A percentile compares a stretch with the other conserved stretches of the same genome.
phyloP scores from a whole-genome alignment of 2,888 invertebrate species.

The Adineta ricciae region DNA sequence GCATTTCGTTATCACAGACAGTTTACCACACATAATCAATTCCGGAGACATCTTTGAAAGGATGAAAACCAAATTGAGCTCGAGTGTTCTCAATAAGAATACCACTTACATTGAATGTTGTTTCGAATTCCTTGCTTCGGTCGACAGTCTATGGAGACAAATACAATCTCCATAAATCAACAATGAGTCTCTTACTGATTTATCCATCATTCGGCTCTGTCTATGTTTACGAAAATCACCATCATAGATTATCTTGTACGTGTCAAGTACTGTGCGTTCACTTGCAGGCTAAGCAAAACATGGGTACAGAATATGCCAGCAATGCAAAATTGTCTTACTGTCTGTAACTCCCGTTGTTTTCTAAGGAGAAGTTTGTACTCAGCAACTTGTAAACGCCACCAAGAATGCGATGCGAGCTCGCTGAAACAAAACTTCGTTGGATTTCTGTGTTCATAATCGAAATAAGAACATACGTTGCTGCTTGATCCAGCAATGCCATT shows the following conservation, averaged over 20 bases:
- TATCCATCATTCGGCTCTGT: neutral
- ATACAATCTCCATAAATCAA: neutral
- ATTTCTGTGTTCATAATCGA: neutral
- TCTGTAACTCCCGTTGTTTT: neutral
- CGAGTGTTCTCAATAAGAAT: no score
- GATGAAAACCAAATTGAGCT: no score
- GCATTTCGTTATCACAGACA: neutral
- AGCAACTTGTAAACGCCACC: neutral
- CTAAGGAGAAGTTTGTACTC: neutral
- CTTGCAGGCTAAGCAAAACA: neutral
- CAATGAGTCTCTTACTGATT: neutral
- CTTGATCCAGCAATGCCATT: neutral
- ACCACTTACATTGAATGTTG: neutral
- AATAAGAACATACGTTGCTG: neutral
- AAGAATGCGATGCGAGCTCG: neutral
- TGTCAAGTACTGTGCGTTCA: neutral
- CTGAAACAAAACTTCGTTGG: neutral
- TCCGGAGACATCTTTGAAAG: neutral
- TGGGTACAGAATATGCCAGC: neutral
- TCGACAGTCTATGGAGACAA: neutral
- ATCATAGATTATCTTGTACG: neutral
- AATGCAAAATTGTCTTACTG: neutral
- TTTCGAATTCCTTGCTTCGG: neutral
- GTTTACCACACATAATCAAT: neutral
- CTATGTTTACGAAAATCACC: conserved; percentile 1